Conservation (phyloP, 1,140 invertebrate species). For the Drosophila leontia region DNA sequence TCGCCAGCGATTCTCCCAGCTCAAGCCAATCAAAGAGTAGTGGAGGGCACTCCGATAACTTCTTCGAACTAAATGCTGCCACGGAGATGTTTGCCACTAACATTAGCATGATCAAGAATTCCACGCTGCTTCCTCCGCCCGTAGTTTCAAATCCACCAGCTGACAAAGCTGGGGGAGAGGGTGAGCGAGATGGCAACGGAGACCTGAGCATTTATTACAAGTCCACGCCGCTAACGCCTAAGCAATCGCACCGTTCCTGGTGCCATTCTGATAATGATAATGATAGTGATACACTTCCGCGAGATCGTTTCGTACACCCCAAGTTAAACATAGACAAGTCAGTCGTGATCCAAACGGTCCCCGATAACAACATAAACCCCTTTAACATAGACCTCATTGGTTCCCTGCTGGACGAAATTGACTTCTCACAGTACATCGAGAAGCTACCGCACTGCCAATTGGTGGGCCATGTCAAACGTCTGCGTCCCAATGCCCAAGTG, state of each 20-base stretch:
- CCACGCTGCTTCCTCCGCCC: conserved; percentile 59
- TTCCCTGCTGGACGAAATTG: conserved; percentile 86
- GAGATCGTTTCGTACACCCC: conserved; percentile 44
- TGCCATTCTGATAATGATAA: conserved; percentile 14
- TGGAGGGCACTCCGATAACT: conserved; percentile 20
- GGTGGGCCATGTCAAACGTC: conserved; percentile 59
- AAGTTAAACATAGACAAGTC: conserved; percentile 39
- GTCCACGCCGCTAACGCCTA: conserved; percentile 66
- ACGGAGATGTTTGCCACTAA: conserved; percentile 76
- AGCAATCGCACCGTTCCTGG: conserved; percentile 62
- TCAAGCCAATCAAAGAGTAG: not conserved
- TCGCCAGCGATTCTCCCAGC: conserved; percentile 9
- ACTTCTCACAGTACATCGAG: conserved; percentile 83
- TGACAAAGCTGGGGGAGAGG: conserved; percentile 7
- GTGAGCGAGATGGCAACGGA: conserved; percentile 29
- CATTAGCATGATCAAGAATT: conserved; percentile 81
- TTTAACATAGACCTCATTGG: conserved; percentile 86
- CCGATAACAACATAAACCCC: conserved; percentile 85
- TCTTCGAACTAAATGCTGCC: conserved; percentile 74
- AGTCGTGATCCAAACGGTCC: conserved; percentile 41
- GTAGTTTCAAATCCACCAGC: not conserved
- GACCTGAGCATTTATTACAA: conserved; percentile 75
- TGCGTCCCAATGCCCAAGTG: conserved; percentile 83
- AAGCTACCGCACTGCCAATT: conserved; percentile 67
- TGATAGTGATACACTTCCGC: not conserved